phyloP scores from a whole-genome alignment of 2,113 vertebrate species.

The Cariama cristata region DNA sequence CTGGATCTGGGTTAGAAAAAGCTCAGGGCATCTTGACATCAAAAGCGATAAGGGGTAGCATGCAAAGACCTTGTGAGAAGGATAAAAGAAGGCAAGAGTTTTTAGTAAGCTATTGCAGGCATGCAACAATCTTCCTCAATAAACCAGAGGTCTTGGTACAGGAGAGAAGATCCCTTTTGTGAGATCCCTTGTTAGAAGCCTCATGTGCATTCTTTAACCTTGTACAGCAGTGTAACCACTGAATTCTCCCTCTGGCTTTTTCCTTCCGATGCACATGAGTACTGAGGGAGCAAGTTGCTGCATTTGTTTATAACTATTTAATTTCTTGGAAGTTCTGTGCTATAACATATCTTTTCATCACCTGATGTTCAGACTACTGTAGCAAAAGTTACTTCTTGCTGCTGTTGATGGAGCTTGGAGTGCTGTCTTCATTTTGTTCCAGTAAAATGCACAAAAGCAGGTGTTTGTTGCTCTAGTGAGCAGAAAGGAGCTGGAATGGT shows the following conservation, averaged over 20 bases:
- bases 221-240: neutral
- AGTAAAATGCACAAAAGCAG: neutral
- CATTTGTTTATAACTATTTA: neutral
- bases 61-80: neutral
- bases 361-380: neutral
- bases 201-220: neutral
- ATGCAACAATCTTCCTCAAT: neutral
- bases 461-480: neutral
- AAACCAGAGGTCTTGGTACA: neutral
- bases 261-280: neutral
- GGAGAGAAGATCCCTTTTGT: neutral
- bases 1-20: neutral
- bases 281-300: neutral
- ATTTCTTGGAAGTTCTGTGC: neutral
- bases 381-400: neutral
- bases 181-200: neutral
- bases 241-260: neutral
- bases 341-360: neutral
- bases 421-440: neutral
- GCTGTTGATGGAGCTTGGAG: neutral
- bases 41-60: neutral
- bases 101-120: neutral
- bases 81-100: neutral
- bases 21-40: neutral
- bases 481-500: neutral